Conservation (phyloP, 2,113 vertebrate species). For the Himantopus leucocephalus region DNA sequence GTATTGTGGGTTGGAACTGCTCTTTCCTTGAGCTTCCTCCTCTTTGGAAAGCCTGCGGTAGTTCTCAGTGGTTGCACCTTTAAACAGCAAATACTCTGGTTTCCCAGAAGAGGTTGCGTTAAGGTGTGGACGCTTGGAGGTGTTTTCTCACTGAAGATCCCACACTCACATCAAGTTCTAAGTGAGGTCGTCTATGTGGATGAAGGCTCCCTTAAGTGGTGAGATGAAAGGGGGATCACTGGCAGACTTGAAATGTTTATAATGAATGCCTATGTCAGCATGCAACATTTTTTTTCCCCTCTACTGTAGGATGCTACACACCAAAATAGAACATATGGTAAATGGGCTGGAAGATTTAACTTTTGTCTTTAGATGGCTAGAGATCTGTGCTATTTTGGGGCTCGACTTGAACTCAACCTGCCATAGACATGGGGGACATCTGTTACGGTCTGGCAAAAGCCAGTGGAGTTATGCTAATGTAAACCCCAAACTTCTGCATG, state of each 20-base stretch:
- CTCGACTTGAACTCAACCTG: conserved; percentile 1
- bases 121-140: not conserved
- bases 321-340: not conserved
- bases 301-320: not conserved
- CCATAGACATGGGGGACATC: conserved; percentile 18
- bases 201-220: not conserved
- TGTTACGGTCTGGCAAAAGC: conserved; percentile 27
- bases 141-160: not conserved
- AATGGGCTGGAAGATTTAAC: conserved; percentile 6
- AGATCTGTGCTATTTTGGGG: conserved; percentile 2
- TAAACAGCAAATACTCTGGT: not conserved
- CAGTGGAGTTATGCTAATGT: not conserved
- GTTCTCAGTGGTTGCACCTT: not conserved
- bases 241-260: not conserved
- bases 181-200: not conserved
- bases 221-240: conserved; percentile 12
- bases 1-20: not conserved
- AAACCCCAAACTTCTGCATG: conserved; percentile 39
- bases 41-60: not conserved
- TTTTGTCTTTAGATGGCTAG: not conserved
- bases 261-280: not conserved
- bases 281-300: not conserved
- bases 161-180: not conserved
- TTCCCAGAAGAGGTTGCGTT: not conserved
- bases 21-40: not conserved